phyloP scores from a whole-genome alignment of 2,113 vertebrate genomes.

The Callaeas wilsoni region DNA sequence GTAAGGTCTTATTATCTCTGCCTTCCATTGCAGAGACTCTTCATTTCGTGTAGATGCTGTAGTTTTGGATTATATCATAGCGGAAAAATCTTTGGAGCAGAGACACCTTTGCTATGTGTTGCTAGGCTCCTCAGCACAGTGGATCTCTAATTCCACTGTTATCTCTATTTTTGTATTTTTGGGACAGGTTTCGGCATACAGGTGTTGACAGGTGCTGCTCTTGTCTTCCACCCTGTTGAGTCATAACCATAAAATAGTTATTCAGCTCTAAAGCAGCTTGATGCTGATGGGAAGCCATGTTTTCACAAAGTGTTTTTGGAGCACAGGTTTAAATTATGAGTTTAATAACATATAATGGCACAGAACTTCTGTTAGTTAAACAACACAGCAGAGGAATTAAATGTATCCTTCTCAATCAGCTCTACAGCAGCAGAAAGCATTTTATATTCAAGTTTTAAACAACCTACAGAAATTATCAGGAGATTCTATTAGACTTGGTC shows the following conservation, averaged over 20 bases:
- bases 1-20: not conserved
- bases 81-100: not conserved
- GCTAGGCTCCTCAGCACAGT: not conserved
- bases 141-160: not conserved
- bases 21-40: not conserved
- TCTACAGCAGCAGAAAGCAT: not conserved
- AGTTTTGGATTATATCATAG: not conserved
- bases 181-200: not conserved
- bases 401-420: not conserved
- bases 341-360: slow-evolving; percentile 35
- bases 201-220: not conserved
- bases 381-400: not conserved
- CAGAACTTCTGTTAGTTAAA: slow-evolving; percentile 35
- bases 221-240: not conserved
- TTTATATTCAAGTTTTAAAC: slow-evolving; percentile 8
- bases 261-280: not conserved
- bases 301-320: slow-evolving; percentile 18
- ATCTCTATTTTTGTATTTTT: not conserved
- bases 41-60: not conserved
- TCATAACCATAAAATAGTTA: not conserved
- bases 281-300: not conserved
- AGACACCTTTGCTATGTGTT: not conserved
- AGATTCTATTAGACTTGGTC: not conserved
- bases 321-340: slow-evolving; percentile 13
- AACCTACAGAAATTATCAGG: not conserved